Percentiles rank a stretch among this genome's conserved stretches.
Conservation (phyloP, 2,797 vertebrate genomes). For the Somateria mollissima region DNA sequence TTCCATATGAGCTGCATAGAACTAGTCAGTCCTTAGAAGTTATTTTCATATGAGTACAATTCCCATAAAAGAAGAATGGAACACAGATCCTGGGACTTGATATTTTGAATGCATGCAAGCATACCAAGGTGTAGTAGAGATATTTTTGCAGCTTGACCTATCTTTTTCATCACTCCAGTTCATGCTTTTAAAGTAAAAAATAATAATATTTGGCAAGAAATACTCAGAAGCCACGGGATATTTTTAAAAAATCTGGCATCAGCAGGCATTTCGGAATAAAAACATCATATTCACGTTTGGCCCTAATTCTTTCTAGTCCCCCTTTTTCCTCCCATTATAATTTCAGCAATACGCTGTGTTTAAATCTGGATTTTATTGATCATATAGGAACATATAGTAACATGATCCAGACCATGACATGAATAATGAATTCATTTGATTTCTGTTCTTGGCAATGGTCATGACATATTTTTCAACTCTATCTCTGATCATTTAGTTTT, state of each 20-base stretch:
- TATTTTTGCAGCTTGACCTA: background rate
- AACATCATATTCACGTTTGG: background rate
- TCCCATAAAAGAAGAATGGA: background rate
- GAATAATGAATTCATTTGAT: background rate
- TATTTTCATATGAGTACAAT: background rate
- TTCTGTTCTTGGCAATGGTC: background rate
- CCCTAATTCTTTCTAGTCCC: background rate
- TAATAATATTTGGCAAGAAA: background rate
- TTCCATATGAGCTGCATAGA: background rate
- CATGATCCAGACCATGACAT: background rate
- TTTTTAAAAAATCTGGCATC: background rate
- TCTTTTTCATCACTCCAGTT: background rate
- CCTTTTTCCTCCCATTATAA: background rate
- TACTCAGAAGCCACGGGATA: background rate
- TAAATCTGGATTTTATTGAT: background rate
- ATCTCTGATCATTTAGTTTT: background rate
- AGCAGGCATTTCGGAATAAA: background rate
- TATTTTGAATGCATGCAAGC: background rate
- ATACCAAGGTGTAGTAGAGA: background rate
- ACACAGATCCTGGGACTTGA: background rate
- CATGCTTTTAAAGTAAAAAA: background rate
- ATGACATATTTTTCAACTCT: background rate
- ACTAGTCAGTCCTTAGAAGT: background rate
- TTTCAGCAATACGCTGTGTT: background rate
- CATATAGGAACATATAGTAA: background rate